Percentiles rank a stretch among this genome's conserved stretches.
These are phyloP conservation scores for Botia kubotai DNA, from an alignment of 2,797 vertebrate genomes.

Conservation along the genomic window DNA sequence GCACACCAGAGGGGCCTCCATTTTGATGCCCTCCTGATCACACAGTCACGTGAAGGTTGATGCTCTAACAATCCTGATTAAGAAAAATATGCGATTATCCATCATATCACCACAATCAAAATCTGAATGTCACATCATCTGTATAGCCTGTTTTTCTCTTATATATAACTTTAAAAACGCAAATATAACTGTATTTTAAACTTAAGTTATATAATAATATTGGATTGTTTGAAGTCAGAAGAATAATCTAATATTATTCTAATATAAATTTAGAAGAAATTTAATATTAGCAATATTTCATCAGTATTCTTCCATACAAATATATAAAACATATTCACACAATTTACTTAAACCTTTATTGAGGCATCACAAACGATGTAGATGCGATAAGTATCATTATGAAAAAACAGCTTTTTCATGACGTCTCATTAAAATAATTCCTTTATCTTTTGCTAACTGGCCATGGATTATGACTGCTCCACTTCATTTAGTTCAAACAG, in stretches of 20 bases:
- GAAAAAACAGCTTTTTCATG: neutral
- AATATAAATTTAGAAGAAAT: no score
- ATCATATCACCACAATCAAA: neutral
- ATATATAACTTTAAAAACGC: neutral
- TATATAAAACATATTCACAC: neutral
- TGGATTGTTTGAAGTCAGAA: neutral
- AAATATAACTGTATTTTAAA: neutral
- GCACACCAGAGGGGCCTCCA: slow-evolving; percentile 93
- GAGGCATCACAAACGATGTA: neutral
- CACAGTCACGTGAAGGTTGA: slow-evolving; percentile 30
- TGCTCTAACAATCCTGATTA: slow-evolving; percentile 44
- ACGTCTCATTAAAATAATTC: slow-evolving; percentile 28
- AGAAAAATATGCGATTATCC: slow-evolving; percentile 60
- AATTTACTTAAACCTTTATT: neutral
- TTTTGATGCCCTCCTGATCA: slow-evolving; percentile 68
- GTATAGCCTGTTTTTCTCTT: neutral
- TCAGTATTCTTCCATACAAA: neutral
- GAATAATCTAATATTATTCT: no score
- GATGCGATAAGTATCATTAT: neutral
- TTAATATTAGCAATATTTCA: neutral
- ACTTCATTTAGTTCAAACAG: slow-evolving; percentile 26
- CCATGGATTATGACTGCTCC: neutral
- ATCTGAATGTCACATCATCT: neutral
- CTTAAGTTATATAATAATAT: neutral
- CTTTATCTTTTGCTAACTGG: slow-evolving; percentile 11